Evolutionary conservation across 1,140 invertebrate genomes (phyloP).

Genomic region (Eriocheir sinensis): DNA sequence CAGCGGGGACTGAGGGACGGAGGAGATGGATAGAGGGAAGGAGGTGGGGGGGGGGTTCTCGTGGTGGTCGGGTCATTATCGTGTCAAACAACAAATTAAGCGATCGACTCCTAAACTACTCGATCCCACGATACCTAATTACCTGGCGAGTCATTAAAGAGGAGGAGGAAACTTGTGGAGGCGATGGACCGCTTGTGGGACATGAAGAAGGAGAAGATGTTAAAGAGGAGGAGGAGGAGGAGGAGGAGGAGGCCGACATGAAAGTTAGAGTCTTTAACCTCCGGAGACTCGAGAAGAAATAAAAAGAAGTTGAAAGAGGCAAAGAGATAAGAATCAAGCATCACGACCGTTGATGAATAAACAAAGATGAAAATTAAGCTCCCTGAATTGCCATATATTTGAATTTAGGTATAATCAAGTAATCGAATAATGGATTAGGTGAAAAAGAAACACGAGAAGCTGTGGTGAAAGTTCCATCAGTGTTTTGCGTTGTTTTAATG

Average conservation of each 20-base stretch:
- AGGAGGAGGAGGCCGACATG: not conserved
- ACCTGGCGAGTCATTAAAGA: not conserved
- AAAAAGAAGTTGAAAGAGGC: not conserved
- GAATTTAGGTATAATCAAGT: too few species aligned
- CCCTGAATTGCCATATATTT: too few species aligned
- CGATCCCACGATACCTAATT: slow-evolving; percentile 1
- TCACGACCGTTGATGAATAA: too few species aligned
- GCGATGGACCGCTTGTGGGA: not conserved
- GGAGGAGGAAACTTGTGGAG: not conserved
- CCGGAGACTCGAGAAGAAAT: too few species aligned
- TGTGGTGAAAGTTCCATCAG: too few species aligned
- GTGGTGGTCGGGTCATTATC: not conserved
- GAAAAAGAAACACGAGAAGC: too few species aligned
- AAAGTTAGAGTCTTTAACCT: too few species aligned
- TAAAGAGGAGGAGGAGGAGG: not conserved
- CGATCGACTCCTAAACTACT: slow-evolving; percentile 1
- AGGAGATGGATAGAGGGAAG: not conserved
- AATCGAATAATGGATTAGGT: too few species aligned
- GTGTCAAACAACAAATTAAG: slow-evolving; percentile 25
- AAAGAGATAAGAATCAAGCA: not conserved
- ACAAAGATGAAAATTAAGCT: too few species aligned
- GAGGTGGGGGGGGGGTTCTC: not conserved
- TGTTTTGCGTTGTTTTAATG: too few species aligned
- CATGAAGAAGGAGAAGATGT: not conserved
- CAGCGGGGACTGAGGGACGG: not conserved